phyloP scores from a whole-genome alignment of 2,113 vertebrate species.

The Epinephelus cyanopodus region DNA sequence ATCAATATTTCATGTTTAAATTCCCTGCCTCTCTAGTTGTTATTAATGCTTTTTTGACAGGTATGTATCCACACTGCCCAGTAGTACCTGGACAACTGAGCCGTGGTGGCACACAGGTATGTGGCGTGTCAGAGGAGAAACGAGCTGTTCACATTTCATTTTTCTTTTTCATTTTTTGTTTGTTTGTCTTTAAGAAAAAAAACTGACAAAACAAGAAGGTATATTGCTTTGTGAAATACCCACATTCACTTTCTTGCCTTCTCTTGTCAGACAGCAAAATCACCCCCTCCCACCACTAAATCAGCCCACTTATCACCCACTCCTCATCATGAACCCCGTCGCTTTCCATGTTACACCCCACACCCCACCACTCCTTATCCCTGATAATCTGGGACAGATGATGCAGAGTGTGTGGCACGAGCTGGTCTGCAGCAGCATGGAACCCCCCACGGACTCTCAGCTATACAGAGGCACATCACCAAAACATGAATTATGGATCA shows the following conservation, averaged over 20 bases:
- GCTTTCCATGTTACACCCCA: background rate
- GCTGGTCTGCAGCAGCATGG: slow-evolving; percentile 5
- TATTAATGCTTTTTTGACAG: no score
- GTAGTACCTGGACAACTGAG: no score
- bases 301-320: slow-evolving; percentile 16
- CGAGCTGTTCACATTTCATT: no score
- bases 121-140: no score
- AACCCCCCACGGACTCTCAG: slow-evolving; percentile 28
- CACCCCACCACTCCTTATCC: background rate
- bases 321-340: background rate
- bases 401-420: slow-evolving; percentile 37
- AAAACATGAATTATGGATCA: slow-evolving; percentile 74
- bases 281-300: slow-evolving; percentile 5
- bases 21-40: no score
- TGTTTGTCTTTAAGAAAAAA: background rate
- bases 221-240: no score
- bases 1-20: no score
- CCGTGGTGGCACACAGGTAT: no score
- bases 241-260: background rate
- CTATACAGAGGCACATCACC: slow-evolving; percentile 45
- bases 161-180: background rate
- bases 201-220: no score
- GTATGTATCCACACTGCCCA: no score
- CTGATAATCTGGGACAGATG: slow-evolving; percentile 64
- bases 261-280: slow-evolving; percentile 1